phyloP scores from a whole-genome alignment of 35 echinoderm and acorn worm genomes.

The Holothuria glaberrima region DNA sequence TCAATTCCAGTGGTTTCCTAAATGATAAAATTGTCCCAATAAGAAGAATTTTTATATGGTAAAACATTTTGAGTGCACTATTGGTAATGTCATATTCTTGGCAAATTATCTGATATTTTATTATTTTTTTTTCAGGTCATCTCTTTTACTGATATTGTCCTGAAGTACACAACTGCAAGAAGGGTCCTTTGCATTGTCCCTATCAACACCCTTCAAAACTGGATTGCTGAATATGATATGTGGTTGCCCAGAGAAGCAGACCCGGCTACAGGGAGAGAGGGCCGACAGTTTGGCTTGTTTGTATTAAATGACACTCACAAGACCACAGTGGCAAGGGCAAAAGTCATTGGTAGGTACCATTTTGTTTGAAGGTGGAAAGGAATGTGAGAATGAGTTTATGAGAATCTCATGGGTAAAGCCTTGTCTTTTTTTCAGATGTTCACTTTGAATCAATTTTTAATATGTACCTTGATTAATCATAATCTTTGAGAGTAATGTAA shows the following conservation, averaged over 20 bases:
- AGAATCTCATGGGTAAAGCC: no score
- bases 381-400: no score
- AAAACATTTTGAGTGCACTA: no score
- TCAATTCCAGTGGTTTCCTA: no score
- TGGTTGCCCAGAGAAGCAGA: constrained; percentile 71
- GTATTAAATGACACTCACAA: constrained; percentile 88
- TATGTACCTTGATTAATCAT: no score
- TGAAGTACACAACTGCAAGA: constrained; percentile 71
- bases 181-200: constrained; percentile 87
- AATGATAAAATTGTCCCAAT: no score
- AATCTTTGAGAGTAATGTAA: no score
- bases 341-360: constrained; percentile 75
- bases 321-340: constrained; percentile 78
- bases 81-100: no score
- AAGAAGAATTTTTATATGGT: no score
- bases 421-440: no score
- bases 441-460: no score
- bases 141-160: constrained; percentile 80
- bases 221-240: constrained; percentile 97
- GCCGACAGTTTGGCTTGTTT: constrained; percentile 64
- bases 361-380: no score
- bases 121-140: constrained; percentile 52
- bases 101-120: not conserved
- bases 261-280: not conserved
- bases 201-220: constrained; percentile 99